Evolutionary conservation across 2,113 vertebrate species (phyloP), one percentile per base, ranked within the genome.

Genomic region (Marmota flaviventris): DNA sequence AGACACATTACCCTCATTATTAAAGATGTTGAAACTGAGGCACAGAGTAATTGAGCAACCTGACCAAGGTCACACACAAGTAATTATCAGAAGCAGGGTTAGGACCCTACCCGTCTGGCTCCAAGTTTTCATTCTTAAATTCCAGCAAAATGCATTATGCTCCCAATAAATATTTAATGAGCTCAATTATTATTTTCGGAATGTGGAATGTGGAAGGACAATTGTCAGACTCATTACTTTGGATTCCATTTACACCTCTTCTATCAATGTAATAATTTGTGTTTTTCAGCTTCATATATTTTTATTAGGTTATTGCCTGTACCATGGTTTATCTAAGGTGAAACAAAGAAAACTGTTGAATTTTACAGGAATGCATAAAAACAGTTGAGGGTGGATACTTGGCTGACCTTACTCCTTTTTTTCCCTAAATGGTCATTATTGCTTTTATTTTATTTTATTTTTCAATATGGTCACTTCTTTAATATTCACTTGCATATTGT

Each of bases 61-160:
- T 65, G 48, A n/a, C 58, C 29, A 58, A 45, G 73, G 37, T 94
- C 84, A 89, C 73, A 17, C 13, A 39, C 37, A 75, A 93, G 37
- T 51, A 79, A 79, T 75, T 65, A 58, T 58, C 17, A 88, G 78
- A 89, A 67, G n/a, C 18, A 6, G 16, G 27, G 18, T 56, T 89
- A 70, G 45, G 34, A 45, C 3, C 2, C 58, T 37, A 11, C 56
- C 14, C 4, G 17, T 72, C 56, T 91, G 39, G 34, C 72, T 72
- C 17, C 13, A 79, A 77, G 58, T 13, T 32, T 45, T 95, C 72
- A 75, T 75, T 93, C 65, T 45, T 75, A 84, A 95, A 58, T 82
- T 91, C 61, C 24, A 72, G 42, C 8, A 67, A 70, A 78, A 77
- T 70, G 20, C 10, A 16, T 27, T 82, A 14, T 3, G 39, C 3